Conservation (phyloP, 2,888 invertebrate genomes). For the Diloba caeruleocephala region DNA sequence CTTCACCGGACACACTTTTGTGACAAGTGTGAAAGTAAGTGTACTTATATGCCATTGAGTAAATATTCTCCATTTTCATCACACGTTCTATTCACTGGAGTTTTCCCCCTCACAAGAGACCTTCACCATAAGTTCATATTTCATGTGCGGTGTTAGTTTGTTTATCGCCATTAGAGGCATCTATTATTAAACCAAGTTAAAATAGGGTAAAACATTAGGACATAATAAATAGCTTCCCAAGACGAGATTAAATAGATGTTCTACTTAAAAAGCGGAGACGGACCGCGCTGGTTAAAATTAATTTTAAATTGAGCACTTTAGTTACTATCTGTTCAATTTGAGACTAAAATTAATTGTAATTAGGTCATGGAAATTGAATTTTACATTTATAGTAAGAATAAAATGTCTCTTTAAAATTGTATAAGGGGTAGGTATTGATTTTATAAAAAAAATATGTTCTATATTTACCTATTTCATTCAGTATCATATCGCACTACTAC, state of each 20-base stretch:
- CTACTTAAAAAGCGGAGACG: conserved; percentile 2
- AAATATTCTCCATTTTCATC: conserved; percentile 4
- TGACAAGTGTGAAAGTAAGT: conserved; percentile 1
- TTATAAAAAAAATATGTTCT: no score
- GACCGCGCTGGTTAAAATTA: conserved; percentile 19
- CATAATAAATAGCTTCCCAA: conserved; percentile 13
- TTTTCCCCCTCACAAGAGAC: conserved; percentile 2
- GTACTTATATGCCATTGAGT: conserved; percentile 11
- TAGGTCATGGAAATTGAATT: conserved; percentile 17
- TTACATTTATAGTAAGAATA: no score
- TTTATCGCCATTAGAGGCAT: no score
- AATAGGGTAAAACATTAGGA: conserved; percentile 16
- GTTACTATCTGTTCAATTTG: conserved; percentile 12
- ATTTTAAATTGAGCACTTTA: conserved; percentile 26
- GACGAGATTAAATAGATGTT: conserved; percentile 1
- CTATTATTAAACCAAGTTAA: not conserved
- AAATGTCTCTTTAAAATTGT: no score
- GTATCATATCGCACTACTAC: no score
- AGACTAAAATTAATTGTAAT: conserved; percentile 22
- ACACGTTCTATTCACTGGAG: not conserved
- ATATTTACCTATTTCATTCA: no score
- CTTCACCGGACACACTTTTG: conserved; percentile 11
- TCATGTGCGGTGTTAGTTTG: no score
- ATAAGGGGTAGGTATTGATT: no score
- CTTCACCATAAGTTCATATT: conserved; percentile 5